These are phyloP conservation scores for Sakesphorus luctuosus DNA, from an alignment of 2,113 vertebrate genomes.

Conservation along the genomic window DNA sequence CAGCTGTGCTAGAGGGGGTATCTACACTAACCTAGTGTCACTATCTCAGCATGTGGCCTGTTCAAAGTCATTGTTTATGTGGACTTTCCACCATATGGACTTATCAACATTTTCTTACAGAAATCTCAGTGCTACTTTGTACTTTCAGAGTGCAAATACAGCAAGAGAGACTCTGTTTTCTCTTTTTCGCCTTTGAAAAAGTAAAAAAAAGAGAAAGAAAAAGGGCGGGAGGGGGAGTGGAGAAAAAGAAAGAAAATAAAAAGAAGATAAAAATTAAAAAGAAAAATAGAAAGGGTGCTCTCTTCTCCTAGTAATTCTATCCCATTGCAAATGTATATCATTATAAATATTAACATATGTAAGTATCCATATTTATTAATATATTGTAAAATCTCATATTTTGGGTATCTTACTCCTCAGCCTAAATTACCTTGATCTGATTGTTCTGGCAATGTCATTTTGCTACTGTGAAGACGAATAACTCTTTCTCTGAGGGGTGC, in stretches of 20 bases:
- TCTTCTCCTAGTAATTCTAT: background rate
- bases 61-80: conserved; percentile 33
- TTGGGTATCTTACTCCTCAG: background rate
- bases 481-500: background rate
- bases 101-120: conserved; percentile 22
- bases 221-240: background rate
- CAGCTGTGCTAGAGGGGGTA: conserved; percentile 17
- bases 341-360: background rate
- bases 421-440: background rate
- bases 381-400: background rate
- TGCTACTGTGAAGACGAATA: background rate
- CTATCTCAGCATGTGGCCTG: conserved; percentile 31
- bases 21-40: conserved; percentile 9
- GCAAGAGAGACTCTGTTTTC: background rate
- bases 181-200: background rate
- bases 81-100: conserved; percentile 34
- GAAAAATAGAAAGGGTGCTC: background rate
- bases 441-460: background rate
- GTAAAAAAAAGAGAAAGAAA: background rate
- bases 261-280: background rate
- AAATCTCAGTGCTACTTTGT: background rate
- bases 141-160: background rate
- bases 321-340: fast-evolving
- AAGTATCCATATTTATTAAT: background rate
- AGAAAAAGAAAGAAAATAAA: background rate